Conservation (phyloP, 2,113 vertebrate species). For the Salvelinus namaycush region DNA sequence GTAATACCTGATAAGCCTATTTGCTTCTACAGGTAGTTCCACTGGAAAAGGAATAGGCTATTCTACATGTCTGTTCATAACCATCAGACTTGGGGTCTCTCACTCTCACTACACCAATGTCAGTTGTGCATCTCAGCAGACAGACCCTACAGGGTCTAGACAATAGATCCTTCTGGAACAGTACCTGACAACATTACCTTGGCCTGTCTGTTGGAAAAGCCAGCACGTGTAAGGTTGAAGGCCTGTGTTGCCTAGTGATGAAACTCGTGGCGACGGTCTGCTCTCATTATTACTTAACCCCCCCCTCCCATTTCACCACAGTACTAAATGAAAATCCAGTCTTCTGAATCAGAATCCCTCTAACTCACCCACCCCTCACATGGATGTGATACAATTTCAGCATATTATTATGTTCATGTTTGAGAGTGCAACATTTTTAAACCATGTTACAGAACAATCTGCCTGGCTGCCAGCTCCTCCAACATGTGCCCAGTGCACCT, state of each 20-base stretch:
- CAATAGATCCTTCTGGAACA: slow-evolving; percentile 6
- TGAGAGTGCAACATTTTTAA: slow-evolving; percentile 29
- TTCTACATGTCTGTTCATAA: not conserved
- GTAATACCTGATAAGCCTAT: not conserved
- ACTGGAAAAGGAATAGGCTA: not conserved
- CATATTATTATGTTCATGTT: slow-evolving; percentile 7
- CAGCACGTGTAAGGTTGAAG: not conserved
- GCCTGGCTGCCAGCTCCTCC: slow-evolving; percentile 28
- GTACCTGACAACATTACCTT: not conserved
- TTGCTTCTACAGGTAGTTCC: not conserved
- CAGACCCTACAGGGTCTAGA: not conserved
- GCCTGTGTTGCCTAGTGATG: slow-evolving; percentile 8
- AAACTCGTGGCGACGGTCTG: not conserved
- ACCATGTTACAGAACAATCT: slow-evolving; percentile 29
- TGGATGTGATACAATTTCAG: not conserved
- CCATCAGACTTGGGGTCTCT: too few species aligned
- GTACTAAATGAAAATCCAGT: not conserved
- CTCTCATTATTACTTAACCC: not conserved
- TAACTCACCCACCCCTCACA: slow-evolving; percentile 24
- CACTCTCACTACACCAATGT: slow-evolving; percentile 6
- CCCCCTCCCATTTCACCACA: not conserved
- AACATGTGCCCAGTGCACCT: slow-evolving; percentile 20
- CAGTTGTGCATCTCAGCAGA: not conserved
- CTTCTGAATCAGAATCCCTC: slow-evolving; percentile 13
- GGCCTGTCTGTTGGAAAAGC: not conserved